Percentiles rank a stretch among this genome's conserved stretches.
These are phyloP conservation scores for Cheiracanthium punctorium DNA, from an alignment of 2,888 invertebrate species.

Conservation along the genomic window DNA sequence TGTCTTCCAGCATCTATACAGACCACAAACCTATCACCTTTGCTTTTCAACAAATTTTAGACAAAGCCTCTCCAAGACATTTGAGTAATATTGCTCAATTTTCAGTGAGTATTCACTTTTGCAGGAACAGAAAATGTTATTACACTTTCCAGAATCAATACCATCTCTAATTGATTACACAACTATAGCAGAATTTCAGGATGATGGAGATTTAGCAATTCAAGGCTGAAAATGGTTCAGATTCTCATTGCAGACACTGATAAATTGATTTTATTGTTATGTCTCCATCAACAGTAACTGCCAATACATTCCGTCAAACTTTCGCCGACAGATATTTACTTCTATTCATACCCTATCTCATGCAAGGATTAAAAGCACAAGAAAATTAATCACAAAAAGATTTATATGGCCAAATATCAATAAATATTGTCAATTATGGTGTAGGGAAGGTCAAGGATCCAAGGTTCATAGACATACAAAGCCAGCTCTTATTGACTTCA, in stretches of 20 bases:
- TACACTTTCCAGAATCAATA: conserved; percentile 39
- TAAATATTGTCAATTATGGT: conserved; percentile 38
- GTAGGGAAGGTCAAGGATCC: conserved; percentile 20
- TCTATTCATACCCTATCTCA: background rate
- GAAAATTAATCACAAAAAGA: background rate
- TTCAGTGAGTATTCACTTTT: conserved; percentile 75
- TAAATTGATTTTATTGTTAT: background rate
- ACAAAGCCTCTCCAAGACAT: conserved; percentile 74
- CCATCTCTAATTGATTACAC: conserved; percentile 6
- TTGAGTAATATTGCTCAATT: conserved; percentile 74
- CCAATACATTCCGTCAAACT: background rate
- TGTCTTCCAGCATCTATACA: conserved; percentile 29
- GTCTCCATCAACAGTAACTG: background rate
- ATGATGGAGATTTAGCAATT: background rate
- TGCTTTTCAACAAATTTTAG: conserved; percentile 10
- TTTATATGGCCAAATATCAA: conserved; percentile 6
- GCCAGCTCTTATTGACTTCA: conserved; percentile 29
- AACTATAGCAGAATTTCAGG: background rate
- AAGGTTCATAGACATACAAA: conserved; percentile 21
- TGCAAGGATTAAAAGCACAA: background rate
- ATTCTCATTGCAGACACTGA: background rate
- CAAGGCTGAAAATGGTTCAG: conserved; percentile 16
- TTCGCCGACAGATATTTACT: background rate
- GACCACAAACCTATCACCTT: conserved; percentile 71
- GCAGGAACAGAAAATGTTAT: conserved; percentile 36